These are phyloP conservation scores for Oeneis ivallda DNA, from an alignment of 2,888 invertebrate genomes.

Conservation along the genomic window DNA sequence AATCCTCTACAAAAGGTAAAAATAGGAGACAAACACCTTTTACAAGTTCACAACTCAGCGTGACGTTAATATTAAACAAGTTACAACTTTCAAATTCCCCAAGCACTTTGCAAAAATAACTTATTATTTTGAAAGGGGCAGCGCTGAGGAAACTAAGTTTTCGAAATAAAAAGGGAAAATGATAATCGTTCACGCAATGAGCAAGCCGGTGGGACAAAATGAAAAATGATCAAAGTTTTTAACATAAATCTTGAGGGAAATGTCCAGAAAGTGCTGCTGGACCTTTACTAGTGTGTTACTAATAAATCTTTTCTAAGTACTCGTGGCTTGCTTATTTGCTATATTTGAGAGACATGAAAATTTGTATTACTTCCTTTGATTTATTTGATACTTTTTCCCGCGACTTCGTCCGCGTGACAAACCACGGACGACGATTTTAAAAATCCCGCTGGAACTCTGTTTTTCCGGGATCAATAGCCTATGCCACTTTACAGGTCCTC, in stretches of 20 bases:
- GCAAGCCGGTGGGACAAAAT: slow-evolving; percentile 60
- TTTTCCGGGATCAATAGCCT: too few species aligned
- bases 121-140: slow-evolving; percentile 41
- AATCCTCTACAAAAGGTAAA: neutral
- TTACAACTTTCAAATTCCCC: slow-evolving; percentile 27
- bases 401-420: too few species aligned
- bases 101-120: slow-evolving; percentile 32
- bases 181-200: slow-evolving; percentile 75
- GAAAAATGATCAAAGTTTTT: slow-evolving; percentile 77
- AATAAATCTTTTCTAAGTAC: slow-evolving; percentile 8
- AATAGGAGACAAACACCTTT: neutral
- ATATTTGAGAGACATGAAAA: too few species aligned
- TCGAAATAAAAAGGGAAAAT: slow-evolving; percentile 49
- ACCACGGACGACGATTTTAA: too few species aligned
- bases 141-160: slow-evolving; percentile 48
- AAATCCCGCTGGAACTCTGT: too few species aligned
- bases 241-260: slow-evolving; percentile 74
- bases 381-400: too few species aligned
- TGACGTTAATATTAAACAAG: slow-evolving; percentile 28
- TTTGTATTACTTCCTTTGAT: too few species aligned
- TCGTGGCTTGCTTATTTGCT: too few species aligned
- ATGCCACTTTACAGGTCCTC: too few species aligned
- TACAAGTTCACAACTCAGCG: slow-evolving; percentile 1
- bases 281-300: slow-evolving; percentile 23
- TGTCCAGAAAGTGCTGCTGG: slow-evolving; percentile 69